Conservation (phyloP, 2,113 vertebrate genomes). For the Paradoxurus hermaphroditus region DNA sequence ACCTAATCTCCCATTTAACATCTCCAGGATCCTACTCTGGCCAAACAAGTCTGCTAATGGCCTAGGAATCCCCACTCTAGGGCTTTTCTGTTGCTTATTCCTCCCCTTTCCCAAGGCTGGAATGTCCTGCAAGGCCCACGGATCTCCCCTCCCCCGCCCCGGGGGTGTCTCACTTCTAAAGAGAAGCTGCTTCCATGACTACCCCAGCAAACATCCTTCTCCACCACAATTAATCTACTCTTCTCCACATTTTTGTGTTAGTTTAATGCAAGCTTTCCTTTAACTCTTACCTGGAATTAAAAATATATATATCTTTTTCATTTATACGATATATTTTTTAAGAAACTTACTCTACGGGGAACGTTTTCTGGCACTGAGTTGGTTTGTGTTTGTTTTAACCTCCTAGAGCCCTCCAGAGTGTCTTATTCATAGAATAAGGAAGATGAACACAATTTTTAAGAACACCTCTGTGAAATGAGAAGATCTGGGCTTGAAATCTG, state of each 20-base stretch:
- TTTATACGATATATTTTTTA: background rate
- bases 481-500: background rate
- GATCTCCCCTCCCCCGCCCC: background rate
- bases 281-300: background rate
- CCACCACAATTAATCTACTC: background rate
- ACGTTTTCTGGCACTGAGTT: background rate
- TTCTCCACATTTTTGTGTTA: background rate
- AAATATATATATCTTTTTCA: background rate
- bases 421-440: background rate
- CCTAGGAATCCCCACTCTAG: background rate
- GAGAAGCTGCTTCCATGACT: background rate
- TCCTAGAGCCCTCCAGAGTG: background rate
- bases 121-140: background rate
- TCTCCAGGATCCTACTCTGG: background rate
- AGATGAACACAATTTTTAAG: constrained; percentile 2
- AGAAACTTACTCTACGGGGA: background rate
- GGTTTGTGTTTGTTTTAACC: background rate
- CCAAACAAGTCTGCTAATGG: background rate
- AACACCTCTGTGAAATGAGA: background rate
- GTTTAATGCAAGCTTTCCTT: background rate
- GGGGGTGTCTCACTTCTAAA: background rate
- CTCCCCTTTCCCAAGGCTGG: background rate
- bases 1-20: background rate
- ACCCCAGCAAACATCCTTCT: background rate
- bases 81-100: background rate